Percentiles rank a stretch among this genome's conserved stretches.
phyloP scores from a whole-genome alignment of 2,888 invertebrate species.

The Podotricha telesiphe region DNA sequence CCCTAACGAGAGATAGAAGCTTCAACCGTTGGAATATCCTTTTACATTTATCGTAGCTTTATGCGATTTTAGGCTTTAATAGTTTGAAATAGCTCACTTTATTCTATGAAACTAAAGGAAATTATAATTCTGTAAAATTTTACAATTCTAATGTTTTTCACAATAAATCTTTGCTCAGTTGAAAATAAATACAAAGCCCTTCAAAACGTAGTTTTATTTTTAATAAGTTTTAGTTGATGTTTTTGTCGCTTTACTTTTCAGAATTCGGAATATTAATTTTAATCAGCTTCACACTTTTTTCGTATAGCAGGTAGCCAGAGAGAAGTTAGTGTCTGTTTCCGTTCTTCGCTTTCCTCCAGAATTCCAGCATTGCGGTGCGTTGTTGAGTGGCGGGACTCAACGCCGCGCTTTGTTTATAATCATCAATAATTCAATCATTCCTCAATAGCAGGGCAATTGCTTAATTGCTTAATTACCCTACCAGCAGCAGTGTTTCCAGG shows the following conservation, averaged over 20 bases:
- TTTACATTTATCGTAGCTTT: constrained; percentile 41
- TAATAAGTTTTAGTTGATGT: constrained; percentile 26
- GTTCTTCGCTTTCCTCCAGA: no score
- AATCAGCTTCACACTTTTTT: no score
- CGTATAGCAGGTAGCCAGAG: no score
- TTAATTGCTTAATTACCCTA: no score
- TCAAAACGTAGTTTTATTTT: constrained; percentile 34
- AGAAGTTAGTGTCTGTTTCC: no score
- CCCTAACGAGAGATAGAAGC: constrained; percentile 42
- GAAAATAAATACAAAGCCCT: constrained; percentile 39
- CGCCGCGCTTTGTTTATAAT: no score
- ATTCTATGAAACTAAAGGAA: not conserved
- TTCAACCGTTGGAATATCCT: constrained; percentile 43
- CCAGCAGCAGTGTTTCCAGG: no score
- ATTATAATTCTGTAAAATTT: constrained; percentile 43
- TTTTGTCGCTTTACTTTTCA: not conserved
- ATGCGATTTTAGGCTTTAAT: constrained; percentile 28
- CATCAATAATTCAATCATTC: no score
- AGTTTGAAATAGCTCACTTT: constrained; percentile 10
- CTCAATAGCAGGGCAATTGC: no score
- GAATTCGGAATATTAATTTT: no score
- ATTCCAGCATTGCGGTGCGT: no score
- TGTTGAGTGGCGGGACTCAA: no score
- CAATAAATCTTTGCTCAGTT: constrained; percentile 48
- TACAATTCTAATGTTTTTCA: constrained; percentile 49